Base-by-base conservation (phyloP, 2,797 vertebrate species). In the Hippoglossus hippoglossus region DNA sequence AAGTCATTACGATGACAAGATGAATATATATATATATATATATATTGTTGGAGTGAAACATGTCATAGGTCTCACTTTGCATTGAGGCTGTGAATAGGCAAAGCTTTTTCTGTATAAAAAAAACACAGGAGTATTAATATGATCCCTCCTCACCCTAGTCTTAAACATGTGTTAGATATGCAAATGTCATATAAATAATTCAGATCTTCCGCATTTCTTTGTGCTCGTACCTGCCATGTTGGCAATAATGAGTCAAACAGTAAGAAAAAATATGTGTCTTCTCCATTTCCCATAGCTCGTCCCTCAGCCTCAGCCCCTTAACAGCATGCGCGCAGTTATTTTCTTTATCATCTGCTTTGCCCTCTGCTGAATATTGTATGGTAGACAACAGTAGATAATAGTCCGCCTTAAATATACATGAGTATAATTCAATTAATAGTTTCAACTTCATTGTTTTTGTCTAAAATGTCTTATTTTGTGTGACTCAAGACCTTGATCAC, bases 141-240 rank as follows among this genome's bases (percentile, higher is more conserved):
- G 73, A 69, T 77, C 74, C 73, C 69, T 68, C 53, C 57, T 80
- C 50, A 73, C 26, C 47, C 28, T 21, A 22, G 54, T 73, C 69
- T 79, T 59, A 62, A 86, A 89, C 68, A 80, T 81, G 79, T 83
- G 77, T 71, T 68, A 76, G 63, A 91, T 90, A 92, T 91, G 89
- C 77, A 86, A 89, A 93, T 92, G 71, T 53, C 0, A 69, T 63
- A 91, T 93, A 85, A 90, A 94, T 92, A 86, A 89, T 91, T 87
- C 78, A 89, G 19, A 65, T 75, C 25, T 57, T 83, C 75, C 77
- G 66, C 57, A 68, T 79, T 85, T 79, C 56, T 58, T 55, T 60
- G 28, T 75, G 69, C 68, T 67, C 50, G 68, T 79, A 81, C 59
- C 77, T 56, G 68, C 65, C 77, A 57, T 74, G 77, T 76, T 71